These are phyloP conservation scores for Calidris pugnax DNA, from an alignment of 2,113 vertebrate species.

Conservation along the genomic window DNA sequence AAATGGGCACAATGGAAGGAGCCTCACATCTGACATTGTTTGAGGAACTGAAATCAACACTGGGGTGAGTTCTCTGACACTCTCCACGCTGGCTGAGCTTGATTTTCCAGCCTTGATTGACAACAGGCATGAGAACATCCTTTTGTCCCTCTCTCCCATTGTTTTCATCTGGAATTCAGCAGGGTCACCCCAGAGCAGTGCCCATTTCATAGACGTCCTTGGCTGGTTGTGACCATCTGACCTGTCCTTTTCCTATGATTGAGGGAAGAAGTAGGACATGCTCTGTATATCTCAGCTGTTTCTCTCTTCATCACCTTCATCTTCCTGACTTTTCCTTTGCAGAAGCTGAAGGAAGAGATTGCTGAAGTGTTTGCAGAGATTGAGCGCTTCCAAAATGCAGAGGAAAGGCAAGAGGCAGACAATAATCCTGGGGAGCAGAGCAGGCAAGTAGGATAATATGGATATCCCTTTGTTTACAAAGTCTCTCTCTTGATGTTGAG, in stretches of 20 bases:
- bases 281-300: not conserved
- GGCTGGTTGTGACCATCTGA: not conserved
- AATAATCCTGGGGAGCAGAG: not conserved
- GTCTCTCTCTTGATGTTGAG: not conserved
- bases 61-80: not conserved
- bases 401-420: constrained; percentile 79
- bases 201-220: not conserved
- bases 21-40: not conserved
- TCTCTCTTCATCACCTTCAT: not conserved
- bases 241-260: not conserved
- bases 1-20: not conserved
- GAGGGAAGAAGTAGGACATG: not conserved
- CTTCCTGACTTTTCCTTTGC: not conserved
- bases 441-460: not conserved
- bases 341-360: constrained; percentile 90
- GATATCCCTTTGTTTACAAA: not conserved
- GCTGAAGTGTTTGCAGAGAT: constrained; percentile 87
- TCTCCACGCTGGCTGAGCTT: not conserved
- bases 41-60: constrained; percentile 9
- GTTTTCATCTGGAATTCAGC: not conserved
- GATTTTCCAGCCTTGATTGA: not conserved
- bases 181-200: not conserved
- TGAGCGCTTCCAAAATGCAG: constrained; percentile 82
- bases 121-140: not conserved
- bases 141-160: not conserved